phyloP scores from a whole-genome alignment of 2,888 invertebrate species.

The Apomyelois bistriatella region DNA sequence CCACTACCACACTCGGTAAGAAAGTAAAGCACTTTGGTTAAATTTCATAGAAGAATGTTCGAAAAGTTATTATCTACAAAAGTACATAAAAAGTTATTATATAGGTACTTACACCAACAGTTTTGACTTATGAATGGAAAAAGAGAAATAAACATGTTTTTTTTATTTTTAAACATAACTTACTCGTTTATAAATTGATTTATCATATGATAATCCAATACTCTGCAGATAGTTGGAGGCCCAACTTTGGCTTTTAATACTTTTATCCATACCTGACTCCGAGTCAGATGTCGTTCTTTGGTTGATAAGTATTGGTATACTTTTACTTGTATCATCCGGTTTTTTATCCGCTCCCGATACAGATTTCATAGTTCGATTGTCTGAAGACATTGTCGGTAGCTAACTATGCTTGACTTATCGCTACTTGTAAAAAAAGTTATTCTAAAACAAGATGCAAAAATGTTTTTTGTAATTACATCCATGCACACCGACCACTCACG shows the following conservation, averaged over 20 bases:
- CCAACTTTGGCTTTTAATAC: constrained; percentile 22
- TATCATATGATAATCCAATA: constrained; percentile 22
- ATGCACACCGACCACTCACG: too few relatives aligned
- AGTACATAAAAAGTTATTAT: too few relatives aligned
- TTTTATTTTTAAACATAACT: neutral
- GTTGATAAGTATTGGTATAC: neutral
- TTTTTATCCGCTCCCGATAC: constrained; percentile 15
- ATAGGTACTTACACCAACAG: too few relatives aligned
- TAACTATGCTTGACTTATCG: constrained; percentile 39
- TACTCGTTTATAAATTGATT: constrained; percentile 7
- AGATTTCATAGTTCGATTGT: constrained; percentile 23
- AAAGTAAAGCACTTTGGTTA: too few relatives aligned
- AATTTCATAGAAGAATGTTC: too few relatives aligned
- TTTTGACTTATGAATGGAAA: too few relatives aligned
- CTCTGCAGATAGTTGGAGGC: constrained; percentile 26
- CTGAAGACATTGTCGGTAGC: constrained; percentile 25
- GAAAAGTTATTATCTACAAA: too few relatives aligned
- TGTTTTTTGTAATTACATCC: too few relatives aligned
- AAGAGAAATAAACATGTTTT: too few relatives aligned
- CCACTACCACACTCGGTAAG: too few relatives aligned
- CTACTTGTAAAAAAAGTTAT: constrained; percentile 24
- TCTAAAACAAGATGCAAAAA: constrained; percentile 5
- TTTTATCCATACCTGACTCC: constrained; percentile 4
- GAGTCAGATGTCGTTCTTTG: neutral
- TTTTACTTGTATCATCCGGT: neutral